Evolutionary conservation across 2,888 invertebrate species (phyloP), one percentile per base, ranked within the genome.

Genomic region (Erannis defoliaria): DNA sequence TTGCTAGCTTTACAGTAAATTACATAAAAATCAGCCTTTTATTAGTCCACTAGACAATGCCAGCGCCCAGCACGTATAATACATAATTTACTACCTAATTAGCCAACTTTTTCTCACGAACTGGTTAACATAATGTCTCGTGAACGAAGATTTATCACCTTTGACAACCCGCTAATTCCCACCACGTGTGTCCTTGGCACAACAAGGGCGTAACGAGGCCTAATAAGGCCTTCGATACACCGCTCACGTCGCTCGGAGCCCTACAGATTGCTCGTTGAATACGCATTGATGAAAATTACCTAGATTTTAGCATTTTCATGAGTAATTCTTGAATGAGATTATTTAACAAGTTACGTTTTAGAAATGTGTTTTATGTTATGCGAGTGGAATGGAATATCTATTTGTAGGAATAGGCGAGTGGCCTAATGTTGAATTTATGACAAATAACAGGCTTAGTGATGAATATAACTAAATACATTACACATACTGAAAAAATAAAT

Each of bases 231-330:
- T 8, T 60, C 37, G 19, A 18, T 33, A 60, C 43, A 29, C 60
- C 12, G 19, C 21, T 55, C 60, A 60, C 60, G 60, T 60, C 48
- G 42, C n/a, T 21, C 19, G 6, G 38, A 43, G 55, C 33, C 49
- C 54, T 49, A 43, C 49, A 31, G 37, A 55, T 29, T 43, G 49
- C 37, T 19, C 43, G 55, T 21, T 60, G 60, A 60, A 60, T 60
- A 50, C 55, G 23, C 50, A 60, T 60, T 43, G 49, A 60, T 60
- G 55, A 31, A 49, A 60, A 55, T 60, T 50, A 35, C 49, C 49
- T 6, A 42, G 23, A 23, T 50, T 55, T 54, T 16, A 50, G 37
- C 49, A 55, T 60, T 60, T 55, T 55, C 51, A 23, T 48, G 53
- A 48, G 33, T 59, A 23, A 58, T 29, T 29, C 14, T 31, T 18